phyloP scores from a whole-genome alignment of 2,113 vertebrate species.

The Tor tambroides region DNA sequence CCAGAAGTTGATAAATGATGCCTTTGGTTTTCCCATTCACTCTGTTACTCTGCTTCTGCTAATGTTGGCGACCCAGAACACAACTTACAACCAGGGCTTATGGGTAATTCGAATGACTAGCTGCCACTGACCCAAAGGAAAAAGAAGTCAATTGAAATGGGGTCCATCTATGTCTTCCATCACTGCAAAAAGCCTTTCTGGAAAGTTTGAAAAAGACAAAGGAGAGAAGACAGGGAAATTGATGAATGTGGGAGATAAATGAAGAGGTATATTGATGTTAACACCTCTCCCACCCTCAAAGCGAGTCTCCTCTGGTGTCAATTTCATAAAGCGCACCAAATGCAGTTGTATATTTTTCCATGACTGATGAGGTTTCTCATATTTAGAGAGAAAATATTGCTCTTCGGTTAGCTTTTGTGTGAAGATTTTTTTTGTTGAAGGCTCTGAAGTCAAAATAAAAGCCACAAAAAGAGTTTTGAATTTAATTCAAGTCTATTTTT shows the following conservation, averaged over 20 bases:
- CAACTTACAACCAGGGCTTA: conserved; percentile 4
- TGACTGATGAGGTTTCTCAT: conserved; percentile 5
- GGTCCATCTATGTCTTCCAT: conserved; percentile 24
- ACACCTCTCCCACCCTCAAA: conserved; percentile 9
- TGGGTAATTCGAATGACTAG: conserved; percentile 48
- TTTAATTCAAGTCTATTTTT: background rate
- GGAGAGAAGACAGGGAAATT: conserved; percentile 11
- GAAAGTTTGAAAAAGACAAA: conserved; percentile 40
- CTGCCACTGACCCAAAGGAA: conserved; percentile 44
- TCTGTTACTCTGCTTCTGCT: background rate
- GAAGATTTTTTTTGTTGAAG: background rate
- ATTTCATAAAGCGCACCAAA: conserved; percentile 8
- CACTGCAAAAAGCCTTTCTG: conserved; percentile 37
- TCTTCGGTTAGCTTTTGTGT: background rate
- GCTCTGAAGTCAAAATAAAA: background rate
- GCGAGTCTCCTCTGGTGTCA: background rate
- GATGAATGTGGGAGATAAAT: conserved; percentile 39
- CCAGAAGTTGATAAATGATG: background rate
- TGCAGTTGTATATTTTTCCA: background rate
- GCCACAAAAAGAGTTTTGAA: background rate
- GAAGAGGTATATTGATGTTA: conserved; percentile 31
- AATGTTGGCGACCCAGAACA: conserved; percentile 49
- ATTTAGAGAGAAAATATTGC: background rate
- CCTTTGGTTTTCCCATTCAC: conserved; percentile 8
- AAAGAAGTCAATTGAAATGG: conserved; percentile 22